A percentile compares a stretch with the other conserved stretches of the same genome.
Evolutionary conservation across 2,888 invertebrate species (phyloP).

Genomic region (Drosophila borborema): DNA sequence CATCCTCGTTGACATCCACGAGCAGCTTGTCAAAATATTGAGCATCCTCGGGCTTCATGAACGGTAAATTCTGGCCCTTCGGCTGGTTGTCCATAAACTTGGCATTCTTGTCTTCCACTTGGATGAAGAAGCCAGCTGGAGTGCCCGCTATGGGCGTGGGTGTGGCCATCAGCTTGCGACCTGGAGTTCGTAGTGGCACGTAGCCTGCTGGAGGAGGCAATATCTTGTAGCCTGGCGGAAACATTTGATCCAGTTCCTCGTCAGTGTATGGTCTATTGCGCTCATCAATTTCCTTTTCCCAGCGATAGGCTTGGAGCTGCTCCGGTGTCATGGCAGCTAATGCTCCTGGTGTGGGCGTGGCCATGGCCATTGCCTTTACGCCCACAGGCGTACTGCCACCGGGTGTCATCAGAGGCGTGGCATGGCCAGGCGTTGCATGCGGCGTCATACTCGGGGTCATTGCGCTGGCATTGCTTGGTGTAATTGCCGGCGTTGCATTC

Average conservation of each 20-base stretch:
- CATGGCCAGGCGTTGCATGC: conserved; percentile 90
- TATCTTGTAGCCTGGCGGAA: conserved; percentile 99
- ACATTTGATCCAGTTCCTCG: conserved; percentile 98
- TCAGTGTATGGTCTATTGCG: conserved; percentile 98
- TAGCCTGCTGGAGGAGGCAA: conserved; percentile 98
- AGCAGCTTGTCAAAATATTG: conserved; percentile 99
- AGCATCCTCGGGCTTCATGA: conserved; percentile 99
- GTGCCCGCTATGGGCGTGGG: conserved; percentile 98
- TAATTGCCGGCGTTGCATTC: conserved; percentile 90
- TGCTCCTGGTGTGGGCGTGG: conserved; percentile 98
- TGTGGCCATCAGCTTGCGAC: conserved; percentile 98
- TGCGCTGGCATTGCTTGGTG: conserved; percentile 87
- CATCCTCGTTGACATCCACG: conserved; percentile 98
- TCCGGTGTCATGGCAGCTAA: conserved; percentile 99
- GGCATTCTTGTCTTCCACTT: conserved; percentile 94
- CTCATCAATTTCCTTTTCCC: conserved; percentile 99
- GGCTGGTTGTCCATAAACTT: conserved; percentile 98
- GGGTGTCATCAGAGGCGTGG: conserved; percentile 91
- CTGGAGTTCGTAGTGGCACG: conserved; percentile 98
- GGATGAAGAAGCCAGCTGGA: conserved; percentile 97
- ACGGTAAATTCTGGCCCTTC: conserved; percentile 96
- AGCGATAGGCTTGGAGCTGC: conserved; percentile 98
- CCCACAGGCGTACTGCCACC: conserved; percentile 95
- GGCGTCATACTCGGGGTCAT: conserved; percentile 91
- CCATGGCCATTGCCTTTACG: conserved; percentile 98